A percentile compares a stretch with the other conserved stretches of the same genome.
These are phyloP conservation scores for Watsonalla cultraria DNA, from an alignment of 2,888 invertebrate species.

Conservation along the genomic window DNA sequence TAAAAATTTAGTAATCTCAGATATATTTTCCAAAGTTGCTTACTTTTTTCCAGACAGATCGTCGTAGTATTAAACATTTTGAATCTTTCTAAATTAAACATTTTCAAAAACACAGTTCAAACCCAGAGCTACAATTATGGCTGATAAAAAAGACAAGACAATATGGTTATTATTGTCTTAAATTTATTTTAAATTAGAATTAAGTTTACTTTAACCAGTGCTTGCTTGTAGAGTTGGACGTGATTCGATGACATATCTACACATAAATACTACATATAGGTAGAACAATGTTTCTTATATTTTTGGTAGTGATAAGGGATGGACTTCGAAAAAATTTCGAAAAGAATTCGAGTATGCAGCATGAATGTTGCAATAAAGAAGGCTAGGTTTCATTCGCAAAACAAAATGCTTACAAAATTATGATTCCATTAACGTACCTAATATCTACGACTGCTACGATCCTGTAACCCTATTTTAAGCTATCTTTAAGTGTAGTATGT, in stretches of 20 bases:
- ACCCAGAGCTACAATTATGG: neutral
- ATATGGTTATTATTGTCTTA: constrained; percentile 12
- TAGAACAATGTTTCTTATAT: constrained; percentile 65
- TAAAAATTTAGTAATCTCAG: no score
- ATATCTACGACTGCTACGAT: constrained; percentile 33
- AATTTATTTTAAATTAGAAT: constrained; percentile 19
- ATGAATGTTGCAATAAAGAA: constrained; percentile 14
- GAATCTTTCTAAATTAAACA: no score
- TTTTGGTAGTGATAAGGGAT: constrained; percentile 41
- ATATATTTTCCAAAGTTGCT: no score
- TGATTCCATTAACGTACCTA: no score
- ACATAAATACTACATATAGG: constrained; percentile 41
- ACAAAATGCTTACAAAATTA: no score
- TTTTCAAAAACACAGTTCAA: neutral
- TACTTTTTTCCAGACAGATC: no score
- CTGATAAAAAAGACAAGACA: constrained; percentile 5
- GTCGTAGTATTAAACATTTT: no score
- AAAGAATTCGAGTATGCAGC: constrained; percentile 13
- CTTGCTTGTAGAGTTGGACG: constrained; percentile 67
- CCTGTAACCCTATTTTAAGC: constrained; percentile 66
- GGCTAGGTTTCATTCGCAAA: constrained; percentile 8
- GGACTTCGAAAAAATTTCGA: constrained; percentile 15
- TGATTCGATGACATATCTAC: constrained; percentile 76
- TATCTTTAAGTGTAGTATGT: constrained; percentile 74
- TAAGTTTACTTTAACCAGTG: constrained; percentile 38